phyloP scores from a whole-genome alignment of 2,888 invertebrate genomes.

The Amaurobius ferox region DNA sequence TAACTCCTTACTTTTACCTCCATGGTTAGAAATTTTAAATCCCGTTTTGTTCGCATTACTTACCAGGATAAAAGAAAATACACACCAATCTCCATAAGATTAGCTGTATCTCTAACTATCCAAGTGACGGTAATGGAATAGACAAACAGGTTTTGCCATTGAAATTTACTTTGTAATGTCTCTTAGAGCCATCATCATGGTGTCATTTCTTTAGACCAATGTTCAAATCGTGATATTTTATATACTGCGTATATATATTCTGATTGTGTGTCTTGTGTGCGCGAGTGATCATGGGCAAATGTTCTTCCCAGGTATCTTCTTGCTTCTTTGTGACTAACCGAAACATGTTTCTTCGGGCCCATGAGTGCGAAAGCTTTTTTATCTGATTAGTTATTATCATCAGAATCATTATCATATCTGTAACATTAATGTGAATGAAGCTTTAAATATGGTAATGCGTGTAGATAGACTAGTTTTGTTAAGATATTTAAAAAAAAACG shows the following conservation, averaged over 20 bases:
- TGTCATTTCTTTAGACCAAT: slow-evolving; percentile 64
- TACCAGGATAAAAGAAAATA: no score
- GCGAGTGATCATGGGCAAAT: background rate
- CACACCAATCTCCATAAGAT: no score
- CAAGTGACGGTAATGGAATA: background rate
- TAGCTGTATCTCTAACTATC: no score
- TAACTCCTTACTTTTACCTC: no score
- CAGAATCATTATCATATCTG: background rate
- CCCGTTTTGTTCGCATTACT: no score
- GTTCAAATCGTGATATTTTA: slow-evolving; percentile 69
- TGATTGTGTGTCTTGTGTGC: slow-evolving; percentile 16
- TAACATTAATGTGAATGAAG: no score
- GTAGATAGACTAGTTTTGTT: no score
- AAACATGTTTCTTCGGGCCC: background rate
- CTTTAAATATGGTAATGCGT: no score
- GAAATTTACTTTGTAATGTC: background rate
- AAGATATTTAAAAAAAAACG: no score
- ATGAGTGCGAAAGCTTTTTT: background rate
- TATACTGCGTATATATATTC: slow-evolving; percentile 47
- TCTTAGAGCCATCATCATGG: slow-evolving; percentile 20
- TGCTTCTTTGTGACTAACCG: background rate
- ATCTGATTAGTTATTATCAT: background rate
- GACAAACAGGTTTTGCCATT: slow-evolving; percentile 19
- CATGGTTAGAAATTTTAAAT: no score
- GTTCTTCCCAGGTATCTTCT: background rate